A percentile compares a stretch with the other conserved stretches of the same genome.
phyloP scores from a whole-genome alignment of 2,797 vertebrate species.

The Phalloptychus januarius region DNA sequence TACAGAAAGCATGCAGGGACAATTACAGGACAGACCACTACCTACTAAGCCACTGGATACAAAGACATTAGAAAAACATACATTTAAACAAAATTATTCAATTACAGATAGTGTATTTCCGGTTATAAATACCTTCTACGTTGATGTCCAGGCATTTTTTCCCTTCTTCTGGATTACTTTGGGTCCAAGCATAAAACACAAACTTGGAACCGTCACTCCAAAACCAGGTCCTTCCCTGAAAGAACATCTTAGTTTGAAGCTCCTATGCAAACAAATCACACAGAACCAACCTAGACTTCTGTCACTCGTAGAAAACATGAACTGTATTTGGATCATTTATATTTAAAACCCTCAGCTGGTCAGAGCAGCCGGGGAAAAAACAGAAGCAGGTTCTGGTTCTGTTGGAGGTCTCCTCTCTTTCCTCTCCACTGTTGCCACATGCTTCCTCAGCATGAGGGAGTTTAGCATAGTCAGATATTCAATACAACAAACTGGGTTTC shows the following conservation, averaged over 20 bases:
- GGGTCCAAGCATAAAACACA: accelerated
- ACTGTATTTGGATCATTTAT: not conserved
- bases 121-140: accelerated
- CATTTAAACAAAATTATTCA: not conserved
- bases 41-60: no score
- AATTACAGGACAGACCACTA: no score
- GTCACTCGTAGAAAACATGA: not conserved
- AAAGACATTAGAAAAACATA: not conserved
- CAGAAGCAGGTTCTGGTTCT: not conserved
- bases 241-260: not conserved
- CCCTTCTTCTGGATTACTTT: no score
- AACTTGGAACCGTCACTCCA: constrained; percentile 14
- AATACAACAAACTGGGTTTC: no score
- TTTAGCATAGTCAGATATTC: no score
- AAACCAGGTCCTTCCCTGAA: not conserved
- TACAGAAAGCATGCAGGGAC: no score
- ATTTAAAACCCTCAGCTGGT: not conserved
- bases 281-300: not conserved
- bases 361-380: not conserved
- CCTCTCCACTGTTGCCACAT: no score
- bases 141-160: not conserved
- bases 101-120: not conserved
- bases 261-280: not conserved
- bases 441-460: no score
- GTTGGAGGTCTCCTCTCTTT: not conserved